Evolutionary conservation across 1,140 invertebrate species (phyloP).

Genomic region (Heliconius congener): DNA sequence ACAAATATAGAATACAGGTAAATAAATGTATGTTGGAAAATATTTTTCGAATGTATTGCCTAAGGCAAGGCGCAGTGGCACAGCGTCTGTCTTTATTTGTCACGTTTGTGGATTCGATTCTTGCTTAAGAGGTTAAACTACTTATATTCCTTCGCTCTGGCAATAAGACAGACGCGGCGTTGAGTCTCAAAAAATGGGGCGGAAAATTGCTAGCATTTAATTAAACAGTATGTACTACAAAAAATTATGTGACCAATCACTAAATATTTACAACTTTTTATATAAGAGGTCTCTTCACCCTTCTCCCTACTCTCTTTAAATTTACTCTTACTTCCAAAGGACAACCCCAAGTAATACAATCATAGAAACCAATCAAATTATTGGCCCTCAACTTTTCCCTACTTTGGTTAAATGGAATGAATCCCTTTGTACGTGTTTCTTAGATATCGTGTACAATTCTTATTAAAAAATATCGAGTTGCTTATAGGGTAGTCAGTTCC

Average conservation of each 20-base stretch:
- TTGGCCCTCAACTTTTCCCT: conserved; percentile 5
- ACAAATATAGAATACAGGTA: too few relatives aligned
- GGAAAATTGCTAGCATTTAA: too few relatives aligned
- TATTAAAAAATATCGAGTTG: not conserved
- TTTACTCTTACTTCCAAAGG: not conserved
- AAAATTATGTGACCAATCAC: too few relatives aligned
- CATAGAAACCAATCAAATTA: conserved; percentile 10
- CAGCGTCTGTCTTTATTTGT: too few relatives aligned
- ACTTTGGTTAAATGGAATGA: not conserved
- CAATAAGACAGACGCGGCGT: too few relatives aligned
- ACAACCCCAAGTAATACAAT: not conserved
- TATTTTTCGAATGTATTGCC: not conserved
- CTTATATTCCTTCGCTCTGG: too few relatives aligned
- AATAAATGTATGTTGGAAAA: not conserved
- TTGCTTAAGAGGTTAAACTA: too few relatives aligned
- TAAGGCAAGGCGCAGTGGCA: too few relatives aligned
- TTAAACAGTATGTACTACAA: too few relatives aligned
- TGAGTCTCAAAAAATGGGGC: too few relatives aligned
- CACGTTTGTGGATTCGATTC: too few relatives aligned
- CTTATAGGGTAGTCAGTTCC: not conserved
- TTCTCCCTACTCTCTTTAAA: not conserved
- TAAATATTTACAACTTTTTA: too few relatives aligned
- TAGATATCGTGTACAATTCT: not conserved
- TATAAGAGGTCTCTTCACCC: not conserved
- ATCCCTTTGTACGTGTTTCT: not conserved